Conservation (phyloP, 1,140 invertebrate genomes). For the Fopius arisanus region DNA sequence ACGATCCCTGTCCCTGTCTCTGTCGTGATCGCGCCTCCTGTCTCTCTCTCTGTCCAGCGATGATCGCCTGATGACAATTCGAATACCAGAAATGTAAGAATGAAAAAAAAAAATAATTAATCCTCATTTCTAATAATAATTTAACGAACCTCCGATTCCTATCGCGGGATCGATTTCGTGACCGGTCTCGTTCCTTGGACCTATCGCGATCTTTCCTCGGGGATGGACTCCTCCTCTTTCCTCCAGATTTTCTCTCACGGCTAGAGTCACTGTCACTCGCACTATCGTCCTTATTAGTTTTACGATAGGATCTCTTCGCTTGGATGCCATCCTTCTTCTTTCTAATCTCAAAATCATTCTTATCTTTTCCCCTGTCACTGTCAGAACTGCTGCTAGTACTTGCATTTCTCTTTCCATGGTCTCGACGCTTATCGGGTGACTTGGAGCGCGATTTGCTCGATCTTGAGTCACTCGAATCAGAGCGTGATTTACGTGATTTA, state of each 20-base stretch:
- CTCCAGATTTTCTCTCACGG: constrained; percentile 55
- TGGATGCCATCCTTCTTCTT: constrained; percentile 82
- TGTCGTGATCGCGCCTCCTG: constrained; percentile 51
- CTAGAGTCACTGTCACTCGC: constrained; percentile 66
- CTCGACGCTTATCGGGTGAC: constrained; percentile 60
- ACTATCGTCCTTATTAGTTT: constrained; percentile 82
- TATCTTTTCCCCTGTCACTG: constrained; percentile 64
- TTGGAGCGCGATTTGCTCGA: constrained; percentile 58
- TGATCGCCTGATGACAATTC: constrained; percentile 49
- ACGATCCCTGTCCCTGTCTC: constrained; percentile 59
- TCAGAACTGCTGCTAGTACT: constrained; percentile 58
- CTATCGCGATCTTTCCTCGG: constrained; percentile 56
- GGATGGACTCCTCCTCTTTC: constrained; percentile 53
- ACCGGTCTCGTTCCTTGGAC: constrained; percentile 55
- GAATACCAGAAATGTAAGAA: background rate
- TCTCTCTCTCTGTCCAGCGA: constrained; percentile 58
- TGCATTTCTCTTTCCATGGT: constrained; percentile 52
- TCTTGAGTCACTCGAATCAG: constrained; percentile 54
- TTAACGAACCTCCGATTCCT: constrained; percentile 46
- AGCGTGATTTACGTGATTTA: constrained; percentile 57
- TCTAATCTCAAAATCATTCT: constrained; percentile 75
- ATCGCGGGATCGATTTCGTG: constrained; percentile 51
- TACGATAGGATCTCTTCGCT: constrained; percentile 83
- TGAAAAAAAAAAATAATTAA: background rate
- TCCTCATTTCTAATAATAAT: background rate